Percentiles rank a stretch among this genome's conserved stretches.
Conservation (phyloP, 23 tunicate genomes). For the Styela plicata region DNA sequence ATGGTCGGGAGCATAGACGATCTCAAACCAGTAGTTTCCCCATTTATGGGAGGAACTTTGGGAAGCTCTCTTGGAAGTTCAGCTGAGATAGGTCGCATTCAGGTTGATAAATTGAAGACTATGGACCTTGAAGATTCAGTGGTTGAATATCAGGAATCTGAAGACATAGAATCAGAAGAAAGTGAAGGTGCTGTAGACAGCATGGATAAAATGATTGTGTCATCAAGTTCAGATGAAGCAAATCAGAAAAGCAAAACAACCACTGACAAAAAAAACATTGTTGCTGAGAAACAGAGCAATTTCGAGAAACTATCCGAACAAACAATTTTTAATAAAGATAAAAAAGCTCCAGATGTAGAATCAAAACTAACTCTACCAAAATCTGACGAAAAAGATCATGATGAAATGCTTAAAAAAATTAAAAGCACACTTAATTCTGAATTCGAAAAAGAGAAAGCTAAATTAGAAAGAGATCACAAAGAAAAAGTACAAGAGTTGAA, state of each 20-base stretch:
- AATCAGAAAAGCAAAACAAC: constrained; percentile 5
- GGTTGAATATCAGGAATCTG: constrained; percentile 79
- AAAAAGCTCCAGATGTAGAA: neutral
- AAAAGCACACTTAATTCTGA: constrained; percentile 13
- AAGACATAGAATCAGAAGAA: constrained; percentile 51
- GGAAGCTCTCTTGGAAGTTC: constrained; percentile 69
- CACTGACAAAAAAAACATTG: neutral
- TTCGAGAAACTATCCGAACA: no score
- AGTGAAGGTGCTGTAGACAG: constrained; percentile 28
- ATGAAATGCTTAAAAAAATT: neutral
- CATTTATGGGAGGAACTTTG: neutral
- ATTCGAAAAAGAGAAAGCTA: constrained; percentile 35
- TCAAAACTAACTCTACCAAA: neutral
- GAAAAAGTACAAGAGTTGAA: constrained; percentile 13
- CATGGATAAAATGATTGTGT: constrained; percentile 55
- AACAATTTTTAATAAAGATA: neutral
- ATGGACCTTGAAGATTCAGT: constrained; percentile 65
- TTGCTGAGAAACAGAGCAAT: neutral
- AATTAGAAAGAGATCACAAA: constrained; percentile 21
- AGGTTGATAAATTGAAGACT: constrained; percentile 83
- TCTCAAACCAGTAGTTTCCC: constrained; percentile 8
- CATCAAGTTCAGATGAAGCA: constrained; percentile 52
- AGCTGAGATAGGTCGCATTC: constrained; percentile 68
- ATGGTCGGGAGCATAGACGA: constrained; percentile 11
- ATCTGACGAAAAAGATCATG: neutral